phyloP scores from a whole-genome alignment of 2,888 invertebrate genomes.

The Augochlorella aurata region DNA sequence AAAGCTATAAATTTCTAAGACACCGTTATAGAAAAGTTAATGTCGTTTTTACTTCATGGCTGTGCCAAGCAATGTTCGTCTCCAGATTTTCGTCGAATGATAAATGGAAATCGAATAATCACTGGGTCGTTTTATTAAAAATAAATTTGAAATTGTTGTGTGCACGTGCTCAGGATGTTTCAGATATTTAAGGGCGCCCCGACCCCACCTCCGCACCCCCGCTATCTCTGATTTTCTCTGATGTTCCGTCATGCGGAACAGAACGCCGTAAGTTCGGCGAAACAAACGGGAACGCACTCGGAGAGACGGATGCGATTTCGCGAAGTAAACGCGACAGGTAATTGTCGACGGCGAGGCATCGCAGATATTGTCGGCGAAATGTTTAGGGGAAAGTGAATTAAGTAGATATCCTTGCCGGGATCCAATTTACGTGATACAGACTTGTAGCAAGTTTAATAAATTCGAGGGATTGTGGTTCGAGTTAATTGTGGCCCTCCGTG shows the following conservation, averaged over 20 bases:
- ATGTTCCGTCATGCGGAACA: conserved; percentile 28
- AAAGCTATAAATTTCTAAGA: too few species aligned
- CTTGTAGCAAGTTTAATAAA: conserved; percentile 11
- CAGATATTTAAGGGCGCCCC: not conserved
- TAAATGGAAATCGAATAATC: not conserved
- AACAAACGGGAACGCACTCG: conserved; percentile 11
- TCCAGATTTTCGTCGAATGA: not conserved
- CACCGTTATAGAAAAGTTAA: too few species aligned
- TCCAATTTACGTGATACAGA: conserved; percentile 13
- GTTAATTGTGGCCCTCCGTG: conserved; percentile 16
- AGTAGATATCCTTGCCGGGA: conserved; percentile 15
- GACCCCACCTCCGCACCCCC: not conserved
- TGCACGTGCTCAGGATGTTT: conserved; percentile 30
- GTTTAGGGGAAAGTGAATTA: conserved; percentile 28
- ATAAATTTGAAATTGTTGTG: not conserved
- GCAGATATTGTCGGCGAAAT: conserved; percentile 18
- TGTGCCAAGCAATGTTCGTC: not conserved
- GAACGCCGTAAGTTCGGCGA: conserved; percentile 21
- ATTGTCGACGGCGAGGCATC: conserved; percentile 21
- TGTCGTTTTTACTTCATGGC: too few species aligned
- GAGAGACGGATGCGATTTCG: conserved; percentile 19
- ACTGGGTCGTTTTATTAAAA: not conserved
- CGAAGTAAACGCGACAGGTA: conserved; percentile 28
- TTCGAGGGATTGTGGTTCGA: conserved; percentile 3
- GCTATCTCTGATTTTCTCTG: conserved; percentile 25